These are phyloP conservation scores for Dryobota labecula DNA, from an alignment of 2,888 invertebrate species.

Conservation along the genomic window DNA sequence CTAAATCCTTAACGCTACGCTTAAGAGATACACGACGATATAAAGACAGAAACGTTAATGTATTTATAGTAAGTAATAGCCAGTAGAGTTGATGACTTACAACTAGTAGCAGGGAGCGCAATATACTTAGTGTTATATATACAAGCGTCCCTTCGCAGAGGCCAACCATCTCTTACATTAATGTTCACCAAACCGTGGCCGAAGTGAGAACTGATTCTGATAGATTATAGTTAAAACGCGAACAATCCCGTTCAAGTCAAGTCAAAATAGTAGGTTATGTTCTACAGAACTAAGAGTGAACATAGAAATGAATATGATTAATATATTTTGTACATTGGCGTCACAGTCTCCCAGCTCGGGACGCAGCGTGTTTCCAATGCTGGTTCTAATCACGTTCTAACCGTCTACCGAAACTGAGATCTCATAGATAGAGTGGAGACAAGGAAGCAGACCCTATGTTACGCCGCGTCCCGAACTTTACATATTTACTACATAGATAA, in stretches of 20 bases:
- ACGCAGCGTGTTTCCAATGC: constrained; percentile 14
- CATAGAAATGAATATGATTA: constrained; percentile 7
- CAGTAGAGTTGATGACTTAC: constrained; percentile 33
- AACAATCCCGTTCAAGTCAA: background rate
- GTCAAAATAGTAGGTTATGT: background rate
- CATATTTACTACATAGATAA: constrained; percentile 18
- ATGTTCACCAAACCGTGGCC: constrained; percentile 15
- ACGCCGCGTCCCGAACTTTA: constrained; percentile 27
- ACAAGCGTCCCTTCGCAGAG: constrained; percentile 39
- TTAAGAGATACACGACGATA: constrained; percentile 66
- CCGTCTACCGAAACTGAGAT: background rate
- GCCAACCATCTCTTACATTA: background rate
- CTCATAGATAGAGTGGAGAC: background rate
- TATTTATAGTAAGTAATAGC: constrained; percentile 30
- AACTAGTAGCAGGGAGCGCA: constrained; percentile 33
- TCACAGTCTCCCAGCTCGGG: constrained; percentile 34
- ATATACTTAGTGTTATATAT: constrained; percentile 50
- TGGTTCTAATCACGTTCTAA: background rate
- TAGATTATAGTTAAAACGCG: constrained; percentile 1
- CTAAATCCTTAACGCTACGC: constrained; percentile 82
- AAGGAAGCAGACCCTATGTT: background rate
- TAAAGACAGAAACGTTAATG: constrained; percentile 55
- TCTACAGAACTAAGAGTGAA: constrained; percentile 10
- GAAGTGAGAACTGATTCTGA: constrained; percentile 1
- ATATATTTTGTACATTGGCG: constrained; percentile 47